These are phyloP conservation scores for Calyptomena viridis DNA, from an alignment of 2,113 vertebrate genomes.

Conservation along the genomic window DNA sequence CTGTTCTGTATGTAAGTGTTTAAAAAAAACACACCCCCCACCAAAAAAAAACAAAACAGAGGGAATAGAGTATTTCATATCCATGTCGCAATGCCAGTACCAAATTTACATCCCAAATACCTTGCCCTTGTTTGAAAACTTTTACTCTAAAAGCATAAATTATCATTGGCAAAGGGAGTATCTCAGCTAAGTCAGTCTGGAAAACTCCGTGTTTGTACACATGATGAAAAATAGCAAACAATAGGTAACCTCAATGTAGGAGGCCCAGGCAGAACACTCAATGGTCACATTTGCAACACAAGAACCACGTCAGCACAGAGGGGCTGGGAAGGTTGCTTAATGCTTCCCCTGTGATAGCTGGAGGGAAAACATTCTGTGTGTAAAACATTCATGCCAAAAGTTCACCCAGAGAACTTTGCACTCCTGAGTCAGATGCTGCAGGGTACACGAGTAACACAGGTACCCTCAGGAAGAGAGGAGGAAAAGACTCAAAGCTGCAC, in stretches of 20 bases:
- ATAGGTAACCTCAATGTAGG: background rate
- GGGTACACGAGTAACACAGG: background rate
- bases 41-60: background rate
- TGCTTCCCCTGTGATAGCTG: background rate
- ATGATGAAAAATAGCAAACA: background rate
- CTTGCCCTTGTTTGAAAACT: background rate
- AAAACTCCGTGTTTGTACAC: background rate
- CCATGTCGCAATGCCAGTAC: background rate
- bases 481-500: background rate
- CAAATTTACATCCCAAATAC: background rate
- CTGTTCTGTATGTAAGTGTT: background rate
- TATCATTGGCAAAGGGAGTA: background rate
- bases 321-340: background rate
- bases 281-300: background rate
- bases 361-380: background rate
- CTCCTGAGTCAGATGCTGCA: background rate
- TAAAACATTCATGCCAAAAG: background rate
- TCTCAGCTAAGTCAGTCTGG: background rate
- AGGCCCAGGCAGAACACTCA: background rate
- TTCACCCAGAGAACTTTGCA: constrained; percentile 5
- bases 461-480: background rate
- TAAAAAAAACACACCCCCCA: background rate
- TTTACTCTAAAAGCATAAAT: background rate
- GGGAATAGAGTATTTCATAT: background rate
- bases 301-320: background rate